Evolutionary conservation across 2,888 invertebrate genomes (phyloP).

Genomic region (Acheta domesticus): DNA sequence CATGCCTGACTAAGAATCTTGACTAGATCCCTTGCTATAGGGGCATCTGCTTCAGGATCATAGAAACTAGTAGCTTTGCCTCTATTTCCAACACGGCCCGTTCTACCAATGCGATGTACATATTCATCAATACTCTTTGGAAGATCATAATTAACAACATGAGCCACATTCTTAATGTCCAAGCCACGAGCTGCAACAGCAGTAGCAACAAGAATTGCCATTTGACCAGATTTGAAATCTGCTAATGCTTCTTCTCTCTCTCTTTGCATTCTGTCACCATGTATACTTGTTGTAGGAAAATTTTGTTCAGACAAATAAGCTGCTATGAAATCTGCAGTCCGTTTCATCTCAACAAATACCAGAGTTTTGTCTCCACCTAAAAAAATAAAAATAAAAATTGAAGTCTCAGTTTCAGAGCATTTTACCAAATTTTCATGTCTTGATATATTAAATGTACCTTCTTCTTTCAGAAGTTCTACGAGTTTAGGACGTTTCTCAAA

Average conservation of each 20-base stretch:
- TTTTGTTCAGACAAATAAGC: conserved; percentile 74
- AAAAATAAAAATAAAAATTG: conserved; percentile 24
- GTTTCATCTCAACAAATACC: conserved; percentile 88
- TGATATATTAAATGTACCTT: conserved; percentile 45
- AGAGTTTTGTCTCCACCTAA: conserved; percentile 55
- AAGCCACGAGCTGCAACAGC: conserved; percentile 92
- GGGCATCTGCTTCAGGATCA: conserved; percentile 58
- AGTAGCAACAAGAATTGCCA: conserved; percentile 86
- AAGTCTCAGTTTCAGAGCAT: conserved; percentile 21
- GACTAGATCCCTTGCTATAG: conserved; percentile 62
- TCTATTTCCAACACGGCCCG: conserved; percentile 51
- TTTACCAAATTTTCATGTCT: conserved; percentile 30
- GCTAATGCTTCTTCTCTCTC: conserved; percentile 69
- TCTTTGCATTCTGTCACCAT: conserved; percentile 68
- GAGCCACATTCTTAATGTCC: conserved; percentile 77
- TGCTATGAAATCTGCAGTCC: conserved; percentile 86
- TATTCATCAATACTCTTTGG: conserved; percentile 50
- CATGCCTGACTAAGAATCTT: conserved; percentile 64
- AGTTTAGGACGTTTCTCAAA: conserved; percentile 73
- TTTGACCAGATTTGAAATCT: conserved; percentile 75
- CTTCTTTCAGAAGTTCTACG: conserved; percentile 61
- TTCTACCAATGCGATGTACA: conserved; percentile 53
- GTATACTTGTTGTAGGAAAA: conserved; percentile 67
- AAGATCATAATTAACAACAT: conserved; percentile 52
- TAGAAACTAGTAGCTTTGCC: conserved; percentile 55